Conservation (phyloP, 2,888 invertebrate species). For the Drymonia ruficornis region DNA sequence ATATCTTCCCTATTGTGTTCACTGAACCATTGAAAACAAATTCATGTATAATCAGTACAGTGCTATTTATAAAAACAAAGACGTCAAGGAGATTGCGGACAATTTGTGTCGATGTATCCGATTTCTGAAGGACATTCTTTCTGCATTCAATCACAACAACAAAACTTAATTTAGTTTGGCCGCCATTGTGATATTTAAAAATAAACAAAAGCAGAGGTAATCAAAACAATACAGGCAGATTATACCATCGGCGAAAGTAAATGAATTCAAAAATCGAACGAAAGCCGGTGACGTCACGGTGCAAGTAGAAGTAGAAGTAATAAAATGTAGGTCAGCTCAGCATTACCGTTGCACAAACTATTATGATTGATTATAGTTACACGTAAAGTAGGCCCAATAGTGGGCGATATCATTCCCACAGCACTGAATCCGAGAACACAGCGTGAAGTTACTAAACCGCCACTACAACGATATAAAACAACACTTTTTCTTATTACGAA, state of each 20-base stretch:
- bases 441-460: slow-evolving; percentile 24
- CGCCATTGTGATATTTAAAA: not conserved
- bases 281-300: slow-evolving; percentile 40
- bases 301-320: slow-evolving; percentile 30
- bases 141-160: not conserved
- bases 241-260: not conserved
- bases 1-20: no score
- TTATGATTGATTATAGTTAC: not conserved
- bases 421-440: slow-evolving; percentile 14
- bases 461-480: slow-evolving; percentile 14
- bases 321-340: slow-evolving; percentile 39
- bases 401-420: slow-evolving; percentile 7
- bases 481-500: slow-evolving; percentile 27
- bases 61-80: slow-evolving; percentile 1
- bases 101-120: not conserved
- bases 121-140: not conserved
- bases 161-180: not conserved
- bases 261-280: slow-evolving; percentile 33
- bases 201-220: not conserved
- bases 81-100: not conserved
- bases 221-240: not conserved
- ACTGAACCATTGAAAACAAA: not conserved
- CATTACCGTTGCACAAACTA: slow-evolving; percentile 27
- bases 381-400: slow-evolving; percentile 4
- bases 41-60: not conserved